Base-by-base conservation (phyloP, 2,888 invertebrate genomes). In the Orthosia incerta region DNA sequence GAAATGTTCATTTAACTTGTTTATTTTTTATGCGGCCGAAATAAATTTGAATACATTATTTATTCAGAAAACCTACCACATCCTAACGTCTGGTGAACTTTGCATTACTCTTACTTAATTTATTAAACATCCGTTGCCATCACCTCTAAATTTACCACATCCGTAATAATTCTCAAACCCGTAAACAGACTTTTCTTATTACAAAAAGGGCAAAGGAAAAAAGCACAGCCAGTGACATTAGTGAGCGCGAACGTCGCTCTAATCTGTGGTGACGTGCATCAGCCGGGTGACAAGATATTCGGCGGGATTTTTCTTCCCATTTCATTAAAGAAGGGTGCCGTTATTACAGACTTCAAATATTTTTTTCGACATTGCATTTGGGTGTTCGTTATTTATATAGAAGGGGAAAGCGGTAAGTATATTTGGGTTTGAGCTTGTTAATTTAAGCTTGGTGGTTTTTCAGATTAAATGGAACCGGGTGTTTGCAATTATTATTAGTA, bases 211-310 rank as follows among this genome's bases (percentile, higher is more conserved):
- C 26, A 66, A 56, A 31, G 20, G 53, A 71, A 70, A 74, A 81
- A 70, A 62, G 63, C 51, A 56, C 80, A 71, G 65, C 76, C 64
- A 71, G 60, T 50, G 68, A 64, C 76, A 81, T 74, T 76, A 81
- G 83, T 76, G 74, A 48, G 53, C 61, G 72, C 53, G 61, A 60
- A 50, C 59, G 75, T 55, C 80, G 73, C 83, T 68, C 70, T 91
- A 91, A 92, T 91, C 92, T 89, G 69, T 87, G 90, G 87, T 89
- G 91, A 91, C 91, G 88, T 85, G 84, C 89, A 89, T 88, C 91
- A 87, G 82, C 84, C 88, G 84, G 78, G 80, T 87, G 91, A 89
- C 91, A 89, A 87, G 88, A 89, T 84, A 88, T 91, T 88, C 59
- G 76, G 63, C 80, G 82, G 86, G 87, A 88, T 91, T 91, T 90